A percentile compares a stretch with the other conserved stretches of the same genome.
Conservation (phyloP, 2,888 invertebrate genomes). For the Scaptomyza polygonia region DNA sequence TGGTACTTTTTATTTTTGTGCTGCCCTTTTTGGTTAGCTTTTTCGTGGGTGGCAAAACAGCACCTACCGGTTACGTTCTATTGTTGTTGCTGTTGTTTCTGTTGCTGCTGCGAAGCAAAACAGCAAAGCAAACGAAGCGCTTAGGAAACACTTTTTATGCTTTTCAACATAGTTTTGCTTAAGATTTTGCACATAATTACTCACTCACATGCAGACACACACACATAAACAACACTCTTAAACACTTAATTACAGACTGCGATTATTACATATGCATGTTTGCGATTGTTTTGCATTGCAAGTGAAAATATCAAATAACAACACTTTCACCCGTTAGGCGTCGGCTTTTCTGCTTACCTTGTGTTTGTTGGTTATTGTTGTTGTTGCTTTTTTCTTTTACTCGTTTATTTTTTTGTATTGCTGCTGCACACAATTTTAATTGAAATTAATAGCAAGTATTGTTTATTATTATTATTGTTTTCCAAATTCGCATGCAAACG, state of each 20-base stretch:
- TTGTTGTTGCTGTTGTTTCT: conserved; percentile 19
- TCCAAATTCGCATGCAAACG: conserved; percentile 47
- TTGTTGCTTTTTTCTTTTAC: conserved; percentile 1
- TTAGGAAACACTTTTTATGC: conserved; percentile 43
- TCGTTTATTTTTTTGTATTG: not conserved
- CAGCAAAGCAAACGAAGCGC: conserved; percentile 57
- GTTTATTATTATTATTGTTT: conserved; percentile 36
- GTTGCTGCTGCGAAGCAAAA: conserved; percentile 58
- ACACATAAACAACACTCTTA: conserved; percentile 8
- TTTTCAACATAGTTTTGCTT: conserved; percentile 17
- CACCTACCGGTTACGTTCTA: conserved; percentile 73
- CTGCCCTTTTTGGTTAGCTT: conserved; percentile 68
- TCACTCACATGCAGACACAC: conserved; percentile 30
- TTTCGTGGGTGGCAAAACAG: conserved; percentile 68
- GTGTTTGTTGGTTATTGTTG: conserved; percentile 30
- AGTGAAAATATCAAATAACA: conserved; percentile 50
- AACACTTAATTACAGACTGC: conserved; percentile 8
- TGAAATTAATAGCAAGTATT: conserved; percentile 26
- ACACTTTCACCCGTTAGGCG: conserved; percentile 73
- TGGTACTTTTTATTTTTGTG: conserved; percentile 37
- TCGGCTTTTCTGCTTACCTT: conserved; percentile 69
- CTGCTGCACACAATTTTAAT: conserved; percentile 32
- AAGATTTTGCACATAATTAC: conserved; percentile 38
- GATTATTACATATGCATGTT: conserved; percentile 8
- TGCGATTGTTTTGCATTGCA: conserved; percentile 6